phyloP scores from a whole-genome alignment of 2,888 invertebrate species.

The Cerastoderma edule region DNA sequence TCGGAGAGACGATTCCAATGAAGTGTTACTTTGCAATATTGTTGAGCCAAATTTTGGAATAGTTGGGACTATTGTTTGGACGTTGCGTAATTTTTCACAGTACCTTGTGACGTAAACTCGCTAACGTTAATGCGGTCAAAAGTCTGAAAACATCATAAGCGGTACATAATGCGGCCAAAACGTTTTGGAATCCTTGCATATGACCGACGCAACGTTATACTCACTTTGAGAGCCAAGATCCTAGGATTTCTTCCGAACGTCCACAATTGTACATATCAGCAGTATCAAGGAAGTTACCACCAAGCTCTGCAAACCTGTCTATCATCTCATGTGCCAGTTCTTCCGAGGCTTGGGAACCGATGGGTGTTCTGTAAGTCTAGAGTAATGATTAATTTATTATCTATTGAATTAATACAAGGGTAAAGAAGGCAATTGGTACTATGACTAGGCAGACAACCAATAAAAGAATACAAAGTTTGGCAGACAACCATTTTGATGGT shows the following conservation, averaged over 20 bases:
- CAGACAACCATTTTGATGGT: background rate
- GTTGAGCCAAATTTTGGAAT: too few species aligned
- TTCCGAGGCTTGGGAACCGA: constrained; percentile 67
- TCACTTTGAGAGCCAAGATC: constrained; percentile 76
- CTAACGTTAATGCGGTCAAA: too few species aligned
- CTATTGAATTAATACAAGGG: background rate
- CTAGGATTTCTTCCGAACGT: constrained; percentile 75
- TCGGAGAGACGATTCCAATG: too few species aligned
- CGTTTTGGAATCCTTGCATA: too few species aligned
- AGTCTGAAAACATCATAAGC: too few species aligned
- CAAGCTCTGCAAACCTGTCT: constrained; percentile 75
- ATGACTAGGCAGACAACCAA: background rate
- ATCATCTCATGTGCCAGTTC: constrained; percentile 69
- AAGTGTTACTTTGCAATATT: too few species aligned
- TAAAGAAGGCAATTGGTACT: background rate
- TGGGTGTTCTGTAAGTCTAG: background rate
- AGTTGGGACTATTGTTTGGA: too few species aligned
- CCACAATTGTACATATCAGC: constrained; percentile 77
- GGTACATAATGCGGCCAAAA: too few species aligned
- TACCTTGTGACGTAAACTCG: too few species aligned
- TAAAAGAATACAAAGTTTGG: background rate
- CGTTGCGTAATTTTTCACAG: too few species aligned
- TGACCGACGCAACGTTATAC: too few species aligned
- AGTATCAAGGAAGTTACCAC: constrained; percentile 82
- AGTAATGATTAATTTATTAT: background rate